Evolutionary conservation across 2,888 invertebrate genomes (phyloP).

Genomic region (Xylophagus ater): DNA sequence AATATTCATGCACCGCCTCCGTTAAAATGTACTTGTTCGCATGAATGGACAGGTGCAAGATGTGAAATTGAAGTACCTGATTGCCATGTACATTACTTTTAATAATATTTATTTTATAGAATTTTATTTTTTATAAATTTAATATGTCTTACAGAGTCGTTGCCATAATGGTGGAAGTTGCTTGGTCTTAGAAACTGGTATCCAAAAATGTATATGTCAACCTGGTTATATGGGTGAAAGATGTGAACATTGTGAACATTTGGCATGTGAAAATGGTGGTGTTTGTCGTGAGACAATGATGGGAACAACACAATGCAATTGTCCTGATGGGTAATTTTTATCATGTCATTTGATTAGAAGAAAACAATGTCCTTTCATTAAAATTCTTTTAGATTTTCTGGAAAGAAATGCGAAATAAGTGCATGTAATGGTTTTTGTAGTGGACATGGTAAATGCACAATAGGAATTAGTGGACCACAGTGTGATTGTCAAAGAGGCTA

Average conservation of each 20-base stretch:
- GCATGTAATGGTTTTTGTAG: conserved; percentile 47
- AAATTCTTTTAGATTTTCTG: conserved; percentile 31
- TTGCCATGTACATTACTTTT: conserved; percentile 37
- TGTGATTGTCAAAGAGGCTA: conserved; percentile 33
- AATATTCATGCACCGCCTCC: conserved; percentile 24
- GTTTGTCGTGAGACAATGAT: conserved; percentile 41
- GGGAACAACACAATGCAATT: conserved; percentile 42
- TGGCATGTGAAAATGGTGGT: conserved; percentile 51
- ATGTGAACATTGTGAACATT: conserved; percentile 47
- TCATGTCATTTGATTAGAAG: too few relatives aligned
- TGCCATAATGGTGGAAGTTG: conserved; percentile 54
- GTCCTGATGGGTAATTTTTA: conserved; percentile 44
- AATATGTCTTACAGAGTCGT: conserved; percentile 26
- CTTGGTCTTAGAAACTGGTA: conserved; percentile 32
- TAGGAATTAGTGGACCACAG: conserved; percentile 31
- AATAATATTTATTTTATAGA: neutral
- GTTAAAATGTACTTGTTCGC: conserved; percentile 47
- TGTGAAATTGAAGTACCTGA: conserved; percentile 50
- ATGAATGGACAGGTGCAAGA: conserved; percentile 52
- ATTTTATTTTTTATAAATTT: neutral
- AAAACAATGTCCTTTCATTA: neutral
- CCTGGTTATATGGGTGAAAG: conserved; percentile 43
- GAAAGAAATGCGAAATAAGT: conserved; percentile 49
- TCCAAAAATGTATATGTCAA: conserved; percentile 43
- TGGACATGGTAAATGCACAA: conserved; percentile 41